phyloP scores from a whole-genome alignment of 2,797 vertebrate genomes.

The Craterocephalus amniculus region DNA sequence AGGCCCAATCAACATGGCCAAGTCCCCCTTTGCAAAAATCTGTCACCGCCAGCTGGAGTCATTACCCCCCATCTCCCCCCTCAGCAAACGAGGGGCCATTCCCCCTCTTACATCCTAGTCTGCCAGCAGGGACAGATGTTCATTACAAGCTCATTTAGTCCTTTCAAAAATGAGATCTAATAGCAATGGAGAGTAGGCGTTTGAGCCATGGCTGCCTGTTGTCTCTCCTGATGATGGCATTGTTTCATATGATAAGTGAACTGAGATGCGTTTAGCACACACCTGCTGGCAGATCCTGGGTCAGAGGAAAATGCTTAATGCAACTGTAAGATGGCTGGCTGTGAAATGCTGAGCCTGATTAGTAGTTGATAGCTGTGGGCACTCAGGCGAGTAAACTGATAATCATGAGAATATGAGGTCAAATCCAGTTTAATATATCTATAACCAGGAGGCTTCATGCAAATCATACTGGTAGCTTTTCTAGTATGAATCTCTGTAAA shows the following conservation, averaged over 20 bases:
- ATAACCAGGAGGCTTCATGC: conserved; percentile 20
- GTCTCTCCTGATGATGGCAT: conserved; percentile 50
- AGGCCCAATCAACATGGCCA: conserved; percentile 50
- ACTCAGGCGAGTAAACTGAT: conserved; percentile 36
- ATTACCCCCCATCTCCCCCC: conserved; percentile 70
- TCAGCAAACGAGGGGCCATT: conserved; percentile 51
- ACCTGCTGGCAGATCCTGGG: conserved; percentile 48
- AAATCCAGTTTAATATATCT: conserved; percentile 30
- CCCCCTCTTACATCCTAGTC: conserved; percentile 49
- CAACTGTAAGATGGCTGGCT: conserved; percentile 45
- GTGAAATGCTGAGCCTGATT: conserved; percentile 58
- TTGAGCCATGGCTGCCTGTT: conserved; percentile 42
- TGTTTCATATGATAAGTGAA: conserved; percentile 38
- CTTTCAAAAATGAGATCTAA: conserved; percentile 60
- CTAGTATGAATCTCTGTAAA: neutral
- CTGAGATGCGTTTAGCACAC: conserved; percentile 33
- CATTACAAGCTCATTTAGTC: conserved; percentile 69
- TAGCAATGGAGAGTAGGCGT: conserved; percentile 43
- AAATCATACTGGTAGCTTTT: conserved; percentile 25
- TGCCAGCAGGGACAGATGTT: conserved; percentile 76
- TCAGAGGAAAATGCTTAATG: conserved; percentile 49
- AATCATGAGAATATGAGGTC: conserved; percentile 31
- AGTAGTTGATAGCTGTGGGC: conserved; percentile 32
- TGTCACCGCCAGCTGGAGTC: conserved; percentile 82
- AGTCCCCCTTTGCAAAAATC: conserved; percentile 65